Evolutionary conservation across 2,888 invertebrate genomes (phyloP).

Genomic region (Drosophila algonquin): DNA sequence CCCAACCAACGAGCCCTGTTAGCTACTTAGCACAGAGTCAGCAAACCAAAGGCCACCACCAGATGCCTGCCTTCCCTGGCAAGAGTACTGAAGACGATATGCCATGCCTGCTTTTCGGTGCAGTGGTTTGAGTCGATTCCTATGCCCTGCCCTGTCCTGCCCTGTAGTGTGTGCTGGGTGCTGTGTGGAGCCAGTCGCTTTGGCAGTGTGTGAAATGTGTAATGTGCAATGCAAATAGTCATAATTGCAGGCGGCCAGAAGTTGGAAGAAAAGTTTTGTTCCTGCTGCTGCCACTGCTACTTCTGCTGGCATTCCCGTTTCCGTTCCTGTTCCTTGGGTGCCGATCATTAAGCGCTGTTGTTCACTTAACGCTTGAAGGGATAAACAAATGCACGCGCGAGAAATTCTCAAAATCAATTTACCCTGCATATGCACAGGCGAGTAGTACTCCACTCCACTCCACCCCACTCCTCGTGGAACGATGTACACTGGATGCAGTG

Average conservation of each 20-base stretch:
- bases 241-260: slow-evolving; percentile 67
- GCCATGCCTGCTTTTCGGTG: slow-evolving; percentile 4
- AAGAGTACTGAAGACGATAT: not conserved
- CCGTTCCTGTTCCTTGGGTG: slow-evolving; percentile 3
- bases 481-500: slow-evolving; percentile 16
- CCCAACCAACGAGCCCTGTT: slow-evolving; percentile 9
- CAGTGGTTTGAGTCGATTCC: slow-evolving; percentile 22
- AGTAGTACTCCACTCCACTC: not conserved
- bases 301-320: slow-evolving; percentile 1
- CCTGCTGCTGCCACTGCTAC: slow-evolving; percentile 12
- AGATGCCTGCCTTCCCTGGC: not conserved
- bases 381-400: slow-evolving; percentile 68
- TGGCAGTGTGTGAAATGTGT: slow-evolving; percentile 59
- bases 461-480: not conserved
- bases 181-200: not conserved
- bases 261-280: not conserved
- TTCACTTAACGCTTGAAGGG: slow-evolving; percentile 76
- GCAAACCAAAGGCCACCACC: slow-evolving; percentile 2
- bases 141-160: no score
- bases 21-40: slow-evolving; percentile 24
- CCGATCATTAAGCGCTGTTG: slow-evolving; percentile 67
- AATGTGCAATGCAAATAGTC: slow-evolving; percentile 76
- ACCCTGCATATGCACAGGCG: slow-evolving; percentile 40
- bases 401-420: slow-evolving; percentile 75
- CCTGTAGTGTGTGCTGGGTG: not conserved